Evolutionary conservation across 2,797 vertebrate genomes (phyloP).

Genomic region (Acipenser ruthenus): DNA sequence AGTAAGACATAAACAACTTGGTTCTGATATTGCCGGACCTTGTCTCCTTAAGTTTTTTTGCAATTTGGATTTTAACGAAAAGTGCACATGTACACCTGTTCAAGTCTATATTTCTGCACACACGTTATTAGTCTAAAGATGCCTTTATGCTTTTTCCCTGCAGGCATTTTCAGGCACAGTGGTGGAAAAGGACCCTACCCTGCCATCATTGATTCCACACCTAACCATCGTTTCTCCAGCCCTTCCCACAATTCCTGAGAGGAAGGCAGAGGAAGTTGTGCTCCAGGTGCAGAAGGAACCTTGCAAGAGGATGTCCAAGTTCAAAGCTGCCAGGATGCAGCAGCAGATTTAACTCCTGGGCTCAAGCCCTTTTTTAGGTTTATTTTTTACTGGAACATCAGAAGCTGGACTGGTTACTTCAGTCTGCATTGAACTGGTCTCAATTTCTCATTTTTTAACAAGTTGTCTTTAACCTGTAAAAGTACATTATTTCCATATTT

Average conservation of each 20-base stretch:
- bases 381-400: conserved; percentile 1
- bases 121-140: conserved; percentile 30
- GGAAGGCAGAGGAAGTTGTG: conserved; percentile 73
- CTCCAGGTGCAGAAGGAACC: conserved; percentile 48
- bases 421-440: neutral
- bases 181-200: conserved; percentile 81
- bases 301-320: conserved; percentile 81
- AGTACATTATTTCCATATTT: neutral
- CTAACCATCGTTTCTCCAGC: conserved; percentile 66
- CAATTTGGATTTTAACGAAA: neutral
- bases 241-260: conserved; percentile 83
- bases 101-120: too few relatives aligned
- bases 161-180: conserved; percentile 95
- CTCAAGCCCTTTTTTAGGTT: neutral
- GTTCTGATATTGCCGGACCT: neutral
- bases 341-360: conserved; percentile 42
- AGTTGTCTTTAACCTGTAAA: neutral
- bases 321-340: conserved; percentile 85
- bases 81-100: too few relatives aligned
- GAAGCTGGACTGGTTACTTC: neutral
- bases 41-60: neutral
- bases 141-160: conserved; percentile 20
- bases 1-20: conserved; percentile 46
- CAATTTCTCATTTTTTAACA: neutral
- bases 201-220: conserved; percentile 60